These are phyloP conservation scores for Eristalinus aeneus DNA, from an alignment of 2,888 invertebrate genomes.

Conservation along the genomic window DNA sequence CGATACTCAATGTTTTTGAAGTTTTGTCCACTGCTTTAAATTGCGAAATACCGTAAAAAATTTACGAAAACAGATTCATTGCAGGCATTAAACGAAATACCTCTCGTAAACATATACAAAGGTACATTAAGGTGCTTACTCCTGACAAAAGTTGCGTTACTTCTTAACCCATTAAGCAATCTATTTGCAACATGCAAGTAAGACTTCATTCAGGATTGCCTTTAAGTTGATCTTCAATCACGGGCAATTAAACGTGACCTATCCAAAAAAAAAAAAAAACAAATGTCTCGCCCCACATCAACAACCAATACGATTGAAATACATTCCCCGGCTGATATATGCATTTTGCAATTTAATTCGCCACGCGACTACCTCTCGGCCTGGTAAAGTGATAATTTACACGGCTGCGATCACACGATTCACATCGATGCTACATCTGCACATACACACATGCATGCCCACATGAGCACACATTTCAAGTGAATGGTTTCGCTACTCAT, in stretches of 20 bases:
- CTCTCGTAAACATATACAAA: too few species aligned
- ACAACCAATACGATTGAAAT: neutral
- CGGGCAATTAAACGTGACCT: neutral
- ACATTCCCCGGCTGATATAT: neutral
- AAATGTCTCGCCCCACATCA: neutral
- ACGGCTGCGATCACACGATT: slow-evolving; percentile 29
- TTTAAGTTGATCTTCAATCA: neutral
- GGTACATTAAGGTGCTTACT: too few species aligned
- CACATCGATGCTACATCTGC: neutral
- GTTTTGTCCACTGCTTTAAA: too few species aligned
- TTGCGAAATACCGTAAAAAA: too few species aligned
- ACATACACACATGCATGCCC: neutral
- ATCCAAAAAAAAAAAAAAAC: neutral
- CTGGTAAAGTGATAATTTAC: neutral
- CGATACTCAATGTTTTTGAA: too few species aligned
- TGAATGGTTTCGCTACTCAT: slow-evolving; percentile 18
- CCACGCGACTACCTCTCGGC: neutral
- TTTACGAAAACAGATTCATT: too few species aligned
- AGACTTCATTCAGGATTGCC: neutral
- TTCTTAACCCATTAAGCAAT: too few species aligned
- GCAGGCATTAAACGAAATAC: too few species aligned
- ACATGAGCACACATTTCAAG: neutral
- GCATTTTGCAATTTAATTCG: neutral
- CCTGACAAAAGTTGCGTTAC: too few species aligned
- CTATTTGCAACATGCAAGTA: too few species aligned